These are phyloP conservation scores for Drosophila bipectinata DNA, from an alignment of 1,140 invertebrate species.

Conservation along the genomic window DNA sequence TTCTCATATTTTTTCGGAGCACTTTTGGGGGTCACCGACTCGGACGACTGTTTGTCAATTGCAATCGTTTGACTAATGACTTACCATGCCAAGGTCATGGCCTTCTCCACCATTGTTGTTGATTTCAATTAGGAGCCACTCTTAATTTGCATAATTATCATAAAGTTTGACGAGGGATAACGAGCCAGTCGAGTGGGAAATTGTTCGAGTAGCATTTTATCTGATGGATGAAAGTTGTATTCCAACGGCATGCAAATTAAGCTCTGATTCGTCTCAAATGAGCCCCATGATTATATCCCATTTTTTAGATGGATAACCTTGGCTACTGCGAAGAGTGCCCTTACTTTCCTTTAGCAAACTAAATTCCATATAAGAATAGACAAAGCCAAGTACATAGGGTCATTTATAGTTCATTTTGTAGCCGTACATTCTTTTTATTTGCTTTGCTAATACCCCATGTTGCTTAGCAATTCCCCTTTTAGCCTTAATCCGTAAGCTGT, in stretches of 20 bases:
- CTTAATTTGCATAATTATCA: constrained; percentile 74
- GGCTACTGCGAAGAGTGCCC: too few relatives aligned
- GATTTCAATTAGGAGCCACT: constrained; percentile 74
- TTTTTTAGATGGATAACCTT: constrained; percentile 1
- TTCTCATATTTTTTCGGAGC: constrained; percentile 30
- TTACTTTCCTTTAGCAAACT: not conserved
- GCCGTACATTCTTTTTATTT: not conserved
- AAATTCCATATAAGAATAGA: not conserved
- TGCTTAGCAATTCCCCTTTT: constrained; percentile 6
- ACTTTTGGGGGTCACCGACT: constrained; percentile 41
- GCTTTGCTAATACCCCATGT: not conserved
- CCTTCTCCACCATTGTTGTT: constrained; percentile 48
- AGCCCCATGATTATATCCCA: constrained; percentile 4
- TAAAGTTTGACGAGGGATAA: constrained; percentile 74
- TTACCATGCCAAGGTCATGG: constrained; percentile 63
- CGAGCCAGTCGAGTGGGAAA: constrained; percentile 52
- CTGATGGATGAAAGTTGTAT: constrained; percentile 32
- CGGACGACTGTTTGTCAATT: constrained; percentile 25
- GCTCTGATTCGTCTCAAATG: constrained; percentile 10
- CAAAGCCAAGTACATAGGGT: not conserved
- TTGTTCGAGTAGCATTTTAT: constrained; percentile 39
- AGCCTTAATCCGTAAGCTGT: constrained; percentile 42
- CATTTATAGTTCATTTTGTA: not conserved
- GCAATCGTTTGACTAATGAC: constrained; percentile 75
- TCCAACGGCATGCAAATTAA: constrained; percentile 37